Conservation (phyloP, 2,113 vertebrate genomes). For the Ammospiza caudacuta region DNA sequence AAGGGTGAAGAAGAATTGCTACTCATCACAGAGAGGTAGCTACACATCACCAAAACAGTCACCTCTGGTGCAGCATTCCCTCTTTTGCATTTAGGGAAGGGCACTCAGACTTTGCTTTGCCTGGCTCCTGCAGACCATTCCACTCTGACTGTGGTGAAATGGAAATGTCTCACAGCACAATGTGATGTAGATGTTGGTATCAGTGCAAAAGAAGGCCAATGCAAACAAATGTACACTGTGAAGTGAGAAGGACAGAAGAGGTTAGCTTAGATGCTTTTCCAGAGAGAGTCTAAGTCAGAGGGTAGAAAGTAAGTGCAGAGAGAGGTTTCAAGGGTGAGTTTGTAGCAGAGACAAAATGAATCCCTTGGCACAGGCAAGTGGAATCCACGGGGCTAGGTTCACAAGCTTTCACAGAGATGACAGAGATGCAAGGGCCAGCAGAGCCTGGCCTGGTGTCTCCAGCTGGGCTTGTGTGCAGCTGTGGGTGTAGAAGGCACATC, state of each 20-base stretch:
- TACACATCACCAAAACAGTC: not conserved
- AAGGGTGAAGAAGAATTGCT: not conserved
- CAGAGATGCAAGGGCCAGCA: not conserved
- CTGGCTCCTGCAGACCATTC: not conserved
- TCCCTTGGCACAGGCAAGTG: not conserved
- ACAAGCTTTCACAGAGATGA: not conserved
- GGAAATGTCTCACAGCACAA: not conserved
- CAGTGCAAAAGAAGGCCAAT: not conserved
- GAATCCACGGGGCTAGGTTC: not conserved
- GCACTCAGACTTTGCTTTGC: not conserved
- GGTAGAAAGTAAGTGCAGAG: not conserved
- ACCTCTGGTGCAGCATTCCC: not conserved
- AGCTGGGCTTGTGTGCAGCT: not conserved
- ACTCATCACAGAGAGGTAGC: not conserved
- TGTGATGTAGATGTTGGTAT: fast-evolving
- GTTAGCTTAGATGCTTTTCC: not conserved
- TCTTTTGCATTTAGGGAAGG: not conserved
- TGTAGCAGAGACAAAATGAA: not conserved
- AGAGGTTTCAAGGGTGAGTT: not conserved
- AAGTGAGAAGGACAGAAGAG: not conserved
- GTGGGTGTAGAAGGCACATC: not conserved
- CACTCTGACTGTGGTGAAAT: not conserved
- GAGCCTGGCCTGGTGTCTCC: fast-evolving
- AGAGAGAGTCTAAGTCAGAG: not conserved
- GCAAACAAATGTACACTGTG: not conserved